These are phyloP conservation scores for Podotricha telesiphe DNA, from an alignment of 2,888 invertebrate species.

Conservation along the genomic window DNA sequence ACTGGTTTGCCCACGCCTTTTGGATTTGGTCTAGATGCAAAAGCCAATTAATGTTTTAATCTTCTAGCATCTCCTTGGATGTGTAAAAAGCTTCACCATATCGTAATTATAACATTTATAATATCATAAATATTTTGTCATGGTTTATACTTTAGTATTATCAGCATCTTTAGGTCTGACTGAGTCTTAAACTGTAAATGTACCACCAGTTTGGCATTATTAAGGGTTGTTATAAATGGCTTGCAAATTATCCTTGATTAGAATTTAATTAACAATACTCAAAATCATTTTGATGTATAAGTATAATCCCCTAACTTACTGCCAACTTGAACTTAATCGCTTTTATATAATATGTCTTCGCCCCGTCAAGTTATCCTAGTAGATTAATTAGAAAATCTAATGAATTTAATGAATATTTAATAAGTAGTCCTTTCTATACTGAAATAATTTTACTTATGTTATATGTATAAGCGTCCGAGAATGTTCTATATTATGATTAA, in stretches of 20 bases:
- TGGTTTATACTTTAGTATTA: background rate
- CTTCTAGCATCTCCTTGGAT: background rate
- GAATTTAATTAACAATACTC: slow-evolving; percentile 1
- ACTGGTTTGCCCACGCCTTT: background rate
- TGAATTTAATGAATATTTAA: background rate
- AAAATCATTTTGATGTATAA: background rate
- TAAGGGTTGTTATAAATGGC: background rate
- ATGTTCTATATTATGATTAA: too few relatives aligned
- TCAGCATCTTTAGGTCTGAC: background rate
- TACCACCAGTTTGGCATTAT: background rate
- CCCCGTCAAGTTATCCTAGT: slow-evolving; percentile 2
- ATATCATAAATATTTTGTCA: too few relatives aligned
- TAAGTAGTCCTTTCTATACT: background rate
- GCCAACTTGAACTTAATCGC: background rate
- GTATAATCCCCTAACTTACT: background rate
- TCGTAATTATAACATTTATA: background rate
- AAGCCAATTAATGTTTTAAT: too few relatives aligned
- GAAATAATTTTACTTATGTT: background rate
- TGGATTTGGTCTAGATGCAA: too few relatives aligned
- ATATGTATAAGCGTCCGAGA: too few relatives aligned
- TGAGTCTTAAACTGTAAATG: background rate
- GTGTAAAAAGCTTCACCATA: background rate
- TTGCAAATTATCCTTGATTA: background rate
- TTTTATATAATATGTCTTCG: background rate
- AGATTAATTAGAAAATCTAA: slow-evolving; percentile 1